Base-by-base conservation (phyloP, 2,888 invertebrate species). In the Holacanthella duospinosa region DNA sequence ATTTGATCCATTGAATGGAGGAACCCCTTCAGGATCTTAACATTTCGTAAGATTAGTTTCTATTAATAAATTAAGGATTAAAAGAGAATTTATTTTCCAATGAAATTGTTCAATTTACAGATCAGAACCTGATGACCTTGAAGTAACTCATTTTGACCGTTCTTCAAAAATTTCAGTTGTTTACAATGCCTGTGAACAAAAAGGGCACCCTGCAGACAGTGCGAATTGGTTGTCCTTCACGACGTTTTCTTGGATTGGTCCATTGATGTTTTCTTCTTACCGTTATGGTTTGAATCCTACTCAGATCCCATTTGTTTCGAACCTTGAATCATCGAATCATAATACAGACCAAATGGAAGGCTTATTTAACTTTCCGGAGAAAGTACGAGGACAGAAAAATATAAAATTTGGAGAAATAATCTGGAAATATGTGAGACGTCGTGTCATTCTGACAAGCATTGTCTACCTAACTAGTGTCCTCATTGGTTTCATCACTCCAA, bases 171-270 rank as follows among this genome's bases (percentile, higher is more conserved):
- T 36, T 36, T 16, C 36, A 16, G 9, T 36, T 36, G 6, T 36
- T 36, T 36, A 6, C 36, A 36, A 36, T 36, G 36, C 36, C 36
- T 36, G 36, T 36, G 9, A n/a, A n/a, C n/a, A n/a, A n/a, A n/a
- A n/a, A n/a, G n/a, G n/a, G n/a, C 69, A 72, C 61, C 71, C 72
- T 0, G 75, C 80, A 27, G 80, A 81, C 58, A 74, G 74, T 60
- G 78, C 79, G 4, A 81, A 80, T 4, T 77, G 80, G 68, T 77
- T 80, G 68, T 81, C 80, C 2, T 79, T 78, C 66, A 75, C 80
- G 48, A 80, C 79, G 21, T 80, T 79, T 67, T 77, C 80, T 27
- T 83, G 82, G 82, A 75, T 82, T 70, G 79, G 80, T 0, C 75
- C 75, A 3, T 77, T 80, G 60, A 78, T 83, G 76, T 80, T 78